These are phyloP conservation scores for Xiphias gladius DNA, from an alignment of 2,113 vertebrate species.

Conservation along the genomic window DNA sequence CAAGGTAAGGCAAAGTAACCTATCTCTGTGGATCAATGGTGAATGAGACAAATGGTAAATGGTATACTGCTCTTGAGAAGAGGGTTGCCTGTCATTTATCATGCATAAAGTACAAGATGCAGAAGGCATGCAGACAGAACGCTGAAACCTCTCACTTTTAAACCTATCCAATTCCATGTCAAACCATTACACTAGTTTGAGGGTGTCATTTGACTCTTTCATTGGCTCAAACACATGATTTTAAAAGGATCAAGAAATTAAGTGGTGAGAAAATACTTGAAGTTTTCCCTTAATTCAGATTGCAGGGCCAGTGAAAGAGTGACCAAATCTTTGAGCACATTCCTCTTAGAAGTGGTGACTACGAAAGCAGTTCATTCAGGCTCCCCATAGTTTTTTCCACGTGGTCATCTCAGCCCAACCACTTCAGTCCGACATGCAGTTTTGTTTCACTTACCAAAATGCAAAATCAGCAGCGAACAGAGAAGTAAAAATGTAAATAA, in stretches of 20 bases:
- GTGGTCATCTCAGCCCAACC: constrained; percentile 78
- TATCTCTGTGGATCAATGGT: constrained; percentile 34
- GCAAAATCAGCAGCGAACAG: constrained; percentile 89
- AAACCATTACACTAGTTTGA: constrained; percentile 53
- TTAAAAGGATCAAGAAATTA: constrained; percentile 3
- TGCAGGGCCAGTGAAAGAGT: constrained; percentile 85
- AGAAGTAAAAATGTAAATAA: constrained; percentile 86
- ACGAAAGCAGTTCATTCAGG: constrained; percentile 79
- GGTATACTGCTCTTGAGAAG: constrained; percentile 33
- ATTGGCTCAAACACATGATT: constrained; percentile 70
- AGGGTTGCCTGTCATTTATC: constrained; percentile 52
- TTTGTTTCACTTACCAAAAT: constrained; percentile 88
- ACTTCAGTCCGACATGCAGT: constrained; percentile 88
- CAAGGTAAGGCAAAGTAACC: constrained; percentile 18
- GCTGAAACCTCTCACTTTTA: constrained; percentile 36
- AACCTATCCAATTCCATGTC: constrained; percentile 38
- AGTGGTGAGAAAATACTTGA: neutral
- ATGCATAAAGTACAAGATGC: constrained; percentile 82
- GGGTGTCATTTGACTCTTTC: constrained; percentile 79
- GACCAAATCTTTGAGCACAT: constrained; percentile 65
- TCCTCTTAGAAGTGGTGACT: constrained; percentile 76
- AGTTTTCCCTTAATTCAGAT: constrained; percentile 15
- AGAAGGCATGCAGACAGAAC: constrained; percentile 81
- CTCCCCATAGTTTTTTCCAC: constrained; percentile 60
- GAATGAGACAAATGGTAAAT: constrained; percentile 60